These are phyloP conservation scores for Cyclina sinensis DNA, from an alignment of 1,140 invertebrate species.

Conservation along the genomic window DNA sequence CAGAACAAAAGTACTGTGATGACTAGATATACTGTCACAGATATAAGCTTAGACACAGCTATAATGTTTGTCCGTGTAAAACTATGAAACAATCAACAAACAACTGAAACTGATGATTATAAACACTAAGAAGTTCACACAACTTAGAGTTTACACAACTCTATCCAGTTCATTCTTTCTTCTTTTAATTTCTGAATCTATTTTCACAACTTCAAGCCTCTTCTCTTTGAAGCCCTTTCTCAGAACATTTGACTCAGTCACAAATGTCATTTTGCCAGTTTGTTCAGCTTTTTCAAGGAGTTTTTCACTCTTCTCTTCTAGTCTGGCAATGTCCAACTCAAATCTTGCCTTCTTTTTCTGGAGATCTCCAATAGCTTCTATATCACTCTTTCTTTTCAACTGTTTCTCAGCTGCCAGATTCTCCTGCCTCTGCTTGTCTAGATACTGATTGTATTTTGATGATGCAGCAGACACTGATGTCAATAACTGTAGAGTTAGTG, in stretches of 20 bases:
- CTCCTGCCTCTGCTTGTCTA: background rate
- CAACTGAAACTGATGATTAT: too few relatives aligned
- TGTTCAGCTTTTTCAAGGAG: constrained; percentile 51
- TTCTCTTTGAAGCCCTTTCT: too few relatives aligned
- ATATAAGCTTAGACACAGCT: too few relatives aligned
- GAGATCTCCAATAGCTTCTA: background rate
- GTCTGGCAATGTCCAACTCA: background rate
- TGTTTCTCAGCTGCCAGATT: background rate
- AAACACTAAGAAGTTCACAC: too few relatives aligned
- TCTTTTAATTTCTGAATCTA: background rate
- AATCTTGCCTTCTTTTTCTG: constrained; percentile 28
- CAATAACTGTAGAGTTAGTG: constrained; percentile 36
- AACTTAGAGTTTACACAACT: background rate
- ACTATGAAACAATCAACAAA: too few relatives aligned
- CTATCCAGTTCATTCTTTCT: background rate
- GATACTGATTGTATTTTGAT: constrained; percentile 19
- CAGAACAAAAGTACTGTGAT: too few relatives aligned
- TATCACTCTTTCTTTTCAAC: constrained; percentile 52
- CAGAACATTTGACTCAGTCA: constrained; percentile 5
- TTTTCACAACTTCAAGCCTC: too few relatives aligned
- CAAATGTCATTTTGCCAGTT: constrained; percentile 17
- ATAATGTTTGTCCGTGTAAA: too few relatives aligned
- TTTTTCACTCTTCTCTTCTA: constrained; percentile 29
- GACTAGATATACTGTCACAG: too few relatives aligned
- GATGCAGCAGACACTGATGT: background rate